A percentile compares a stretch with the other conserved stretches of the same genome.
phyloP scores from a whole-genome alignment of 2,113 vertebrate genomes.

The Pteruthius melanotis region DNA sequence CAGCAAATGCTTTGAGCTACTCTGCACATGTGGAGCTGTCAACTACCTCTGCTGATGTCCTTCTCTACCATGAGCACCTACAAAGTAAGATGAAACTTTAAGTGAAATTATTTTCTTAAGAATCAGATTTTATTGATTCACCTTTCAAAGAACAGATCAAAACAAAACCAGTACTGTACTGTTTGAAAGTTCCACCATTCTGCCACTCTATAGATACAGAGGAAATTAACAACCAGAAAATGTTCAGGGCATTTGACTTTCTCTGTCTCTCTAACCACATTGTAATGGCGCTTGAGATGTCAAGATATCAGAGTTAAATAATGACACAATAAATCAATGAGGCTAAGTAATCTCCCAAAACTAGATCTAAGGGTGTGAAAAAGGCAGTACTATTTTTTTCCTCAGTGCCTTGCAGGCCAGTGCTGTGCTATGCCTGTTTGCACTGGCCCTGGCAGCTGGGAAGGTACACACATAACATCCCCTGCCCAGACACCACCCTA shows the following conservation, averaged over 20 bases:
- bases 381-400: not conserved
- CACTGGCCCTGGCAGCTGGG: not conserved
- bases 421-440: not conserved
- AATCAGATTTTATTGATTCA: not conserved
- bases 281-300: not conserved
- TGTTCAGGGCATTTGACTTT: not conserved
- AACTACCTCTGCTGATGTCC: not conserved
- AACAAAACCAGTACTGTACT: not conserved
- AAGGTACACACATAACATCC: not conserved
- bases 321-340: not conserved
- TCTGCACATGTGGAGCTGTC: not conserved
- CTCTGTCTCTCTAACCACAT: not conserved
- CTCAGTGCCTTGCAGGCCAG: not conserved
- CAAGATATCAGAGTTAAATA: not conserved
- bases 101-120: not conserved
- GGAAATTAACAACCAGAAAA: not conserved
- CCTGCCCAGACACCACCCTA: not conserved
- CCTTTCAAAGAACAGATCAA: not conserved
- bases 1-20: not conserved
- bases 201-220: not conserved
- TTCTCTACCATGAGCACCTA: not conserved
- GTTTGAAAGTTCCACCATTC: not conserved
- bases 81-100: not conserved
- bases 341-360: not conserved
- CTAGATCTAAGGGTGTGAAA: not conserved